A percentile compares a stretch with the other conserved stretches of the same genome.
phyloP scores from a whole-genome alignment of 2,113 vertebrate species.

The Physeter macrocephalus region DNA sequence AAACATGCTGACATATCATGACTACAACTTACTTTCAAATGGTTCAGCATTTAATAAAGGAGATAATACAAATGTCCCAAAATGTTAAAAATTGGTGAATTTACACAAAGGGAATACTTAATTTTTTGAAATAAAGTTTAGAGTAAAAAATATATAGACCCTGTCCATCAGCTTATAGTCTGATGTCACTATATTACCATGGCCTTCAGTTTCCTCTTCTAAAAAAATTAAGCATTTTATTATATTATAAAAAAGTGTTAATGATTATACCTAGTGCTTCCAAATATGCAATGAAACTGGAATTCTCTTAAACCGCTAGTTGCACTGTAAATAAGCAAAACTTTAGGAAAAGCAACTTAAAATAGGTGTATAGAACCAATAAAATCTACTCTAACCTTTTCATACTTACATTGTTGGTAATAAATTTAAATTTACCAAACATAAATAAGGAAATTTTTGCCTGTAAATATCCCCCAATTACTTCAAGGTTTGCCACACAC shows the following conservation, averaged over 20 bases:
- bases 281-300: not conserved
- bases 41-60: not conserved
- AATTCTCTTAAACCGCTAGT: not conserved
- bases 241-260: not conserved
- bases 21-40: not conserved
- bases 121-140: not conserved
- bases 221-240: not conserved
- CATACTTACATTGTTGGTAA: not conserved
- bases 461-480: not conserved
- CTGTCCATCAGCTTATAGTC: not conserved
- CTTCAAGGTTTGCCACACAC: not conserved
- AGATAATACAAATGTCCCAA: not conserved
- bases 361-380: not conserved
- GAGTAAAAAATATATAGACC: not conserved
- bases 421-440: not conserved
- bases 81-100: not conserved
- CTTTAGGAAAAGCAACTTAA: not conserved
- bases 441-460: not conserved
- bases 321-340: not conserved
- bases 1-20: not conserved
- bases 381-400: not conserved
- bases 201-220: not conserved
- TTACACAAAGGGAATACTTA: not conserved
- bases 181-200: not conserved
- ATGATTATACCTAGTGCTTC: not conserved